Conservation (phyloP, 1,140 invertebrate species). For the Periplaneta americana region DNA sequence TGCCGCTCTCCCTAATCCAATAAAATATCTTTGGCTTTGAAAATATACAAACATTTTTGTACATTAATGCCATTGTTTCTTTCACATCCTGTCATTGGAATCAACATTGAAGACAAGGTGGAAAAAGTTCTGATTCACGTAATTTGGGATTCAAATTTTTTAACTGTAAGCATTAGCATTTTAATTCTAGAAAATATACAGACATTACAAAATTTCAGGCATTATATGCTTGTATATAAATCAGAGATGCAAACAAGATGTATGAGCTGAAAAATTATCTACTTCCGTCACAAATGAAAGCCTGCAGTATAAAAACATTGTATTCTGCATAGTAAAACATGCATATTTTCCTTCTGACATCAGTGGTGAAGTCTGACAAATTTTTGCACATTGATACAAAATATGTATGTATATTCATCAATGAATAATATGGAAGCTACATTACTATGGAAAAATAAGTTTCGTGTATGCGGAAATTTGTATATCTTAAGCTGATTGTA, state of each 20-base stretch:
- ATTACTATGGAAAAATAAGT: no score
- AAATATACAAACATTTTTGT: slow-evolving; percentile 24
- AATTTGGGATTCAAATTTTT: not conserved
- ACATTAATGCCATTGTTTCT: slow-evolving; percentile 21
- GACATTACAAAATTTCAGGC: not conserved
- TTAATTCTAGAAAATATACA: not conserved
- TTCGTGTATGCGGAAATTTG: no score
- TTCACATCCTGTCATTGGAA: slow-evolving; percentile 12
- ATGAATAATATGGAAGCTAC: no score
- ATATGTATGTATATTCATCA: no score
- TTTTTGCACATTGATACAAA: no score
- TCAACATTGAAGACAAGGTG: not conserved
- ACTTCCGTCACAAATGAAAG: no score
- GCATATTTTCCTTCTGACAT: no score
- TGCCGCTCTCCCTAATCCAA: slow-evolving; percentile 19
- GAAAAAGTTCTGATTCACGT: not conserved
- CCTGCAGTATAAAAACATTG: no score
- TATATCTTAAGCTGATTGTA: no score
- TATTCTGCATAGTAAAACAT: no score
- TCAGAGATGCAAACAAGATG: not conserved
- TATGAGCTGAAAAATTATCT: not conserved
- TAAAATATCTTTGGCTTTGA: slow-evolving; percentile 26
- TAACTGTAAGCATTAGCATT: not conserved
- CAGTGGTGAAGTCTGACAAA: no score
- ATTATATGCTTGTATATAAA: not conserved